phyloP scores from a whole-genome alignment of 1,140 invertebrate genomes.

The Helicorthomorpha holstii region DNA sequence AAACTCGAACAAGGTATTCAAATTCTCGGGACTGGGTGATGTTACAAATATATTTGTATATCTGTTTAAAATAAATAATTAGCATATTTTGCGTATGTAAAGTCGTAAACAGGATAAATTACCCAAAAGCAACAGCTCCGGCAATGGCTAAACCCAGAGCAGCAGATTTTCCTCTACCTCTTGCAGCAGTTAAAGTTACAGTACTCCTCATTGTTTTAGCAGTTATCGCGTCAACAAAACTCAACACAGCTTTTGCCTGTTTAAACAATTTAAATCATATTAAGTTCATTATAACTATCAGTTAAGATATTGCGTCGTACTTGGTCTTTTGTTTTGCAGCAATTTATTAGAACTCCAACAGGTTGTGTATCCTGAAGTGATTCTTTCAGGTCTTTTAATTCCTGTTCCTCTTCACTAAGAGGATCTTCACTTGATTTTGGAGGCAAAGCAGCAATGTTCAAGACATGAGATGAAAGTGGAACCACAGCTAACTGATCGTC shows the following conservation, averaged over 20 bases:
- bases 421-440: constrained; percentile 28
- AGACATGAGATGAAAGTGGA: constrained; percentile 75
- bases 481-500: constrained; percentile 86
- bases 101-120: constrained; percentile 7
- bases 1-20: constrained; percentile 96
- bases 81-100: constrained; percentile 27
- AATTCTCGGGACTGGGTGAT: constrained; percentile 93
- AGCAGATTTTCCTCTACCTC: constrained; percentile 96
- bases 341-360: constrained; percentile 69
- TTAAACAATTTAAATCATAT: no score
- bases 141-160: constrained; percentile 85
- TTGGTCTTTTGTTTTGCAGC: constrained; percentile 88
- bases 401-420: constrained; percentile 22
- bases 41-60: constrained; percentile 98
- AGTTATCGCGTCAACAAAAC: constrained; percentile 87
- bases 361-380: constrained; percentile 75
- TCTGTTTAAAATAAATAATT: constrained; percentile 51
- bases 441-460: constrained; percentile 54
- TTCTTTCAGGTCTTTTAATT: constrained; percentile 52
- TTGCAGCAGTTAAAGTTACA: constrained; percentile 83
- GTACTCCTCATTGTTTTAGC: constrained; percentile 81
- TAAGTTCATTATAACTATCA: no score
- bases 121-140: constrained; percentile 33
- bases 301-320: constrained; percentile 22
- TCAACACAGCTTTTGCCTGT: constrained; percentile 69